Evolutionary conservation across 1,140 invertebrate species (phyloP).

Genomic region (Babylonia areolata): DNA sequence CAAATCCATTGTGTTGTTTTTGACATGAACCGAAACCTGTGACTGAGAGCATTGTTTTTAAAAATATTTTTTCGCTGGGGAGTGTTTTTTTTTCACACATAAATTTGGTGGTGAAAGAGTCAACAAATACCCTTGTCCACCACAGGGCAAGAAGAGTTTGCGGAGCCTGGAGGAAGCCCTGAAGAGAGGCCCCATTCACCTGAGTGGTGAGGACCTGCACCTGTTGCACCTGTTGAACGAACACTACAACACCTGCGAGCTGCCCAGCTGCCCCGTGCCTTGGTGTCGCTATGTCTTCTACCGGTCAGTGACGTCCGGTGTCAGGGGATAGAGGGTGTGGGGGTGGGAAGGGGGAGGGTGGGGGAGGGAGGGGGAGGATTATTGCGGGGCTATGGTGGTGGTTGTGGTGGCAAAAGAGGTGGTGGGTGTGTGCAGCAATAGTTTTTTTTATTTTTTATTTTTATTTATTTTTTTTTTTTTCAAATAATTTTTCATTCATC

Average conservation of each 20-base stretch:
- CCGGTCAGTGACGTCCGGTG: not conserved
- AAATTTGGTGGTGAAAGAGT: too few species aligned
- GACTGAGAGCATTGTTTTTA: too few species aligned
- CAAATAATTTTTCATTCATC: too few species aligned
- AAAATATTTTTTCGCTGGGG: not conserved
- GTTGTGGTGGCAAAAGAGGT: not conserved
- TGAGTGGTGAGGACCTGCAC: not conserved
- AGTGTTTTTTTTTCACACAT: not conserved
- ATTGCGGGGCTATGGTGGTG: not conserved
- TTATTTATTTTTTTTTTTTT: too few species aligned
- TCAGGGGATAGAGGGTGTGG: too few species aligned
- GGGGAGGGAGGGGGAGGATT: too few species aligned
- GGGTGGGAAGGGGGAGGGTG: too few species aligned
- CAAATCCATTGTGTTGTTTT: too few species aligned
- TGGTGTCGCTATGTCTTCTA: slow-evolving; percentile 26
- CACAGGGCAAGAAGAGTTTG: slow-evolving; percentile 2
- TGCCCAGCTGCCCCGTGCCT: slow-evolving; percentile 23
- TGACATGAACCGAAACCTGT: too few species aligned
- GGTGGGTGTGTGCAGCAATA: not conserved
- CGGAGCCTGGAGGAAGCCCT: slow-evolving; percentile 14
- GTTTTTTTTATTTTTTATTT: too few species aligned
- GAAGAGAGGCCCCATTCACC: not conserved
- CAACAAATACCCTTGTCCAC: not conserved
- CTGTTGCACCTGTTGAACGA: slow-evolving; percentile 12
- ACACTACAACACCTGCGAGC: slow-evolving; percentile 22